These are phyloP conservation scores for Gisinianus flammeolus DNA, from an alignment of 2,888 invertebrate genomes.

Conservation along the genomic window DNA sequence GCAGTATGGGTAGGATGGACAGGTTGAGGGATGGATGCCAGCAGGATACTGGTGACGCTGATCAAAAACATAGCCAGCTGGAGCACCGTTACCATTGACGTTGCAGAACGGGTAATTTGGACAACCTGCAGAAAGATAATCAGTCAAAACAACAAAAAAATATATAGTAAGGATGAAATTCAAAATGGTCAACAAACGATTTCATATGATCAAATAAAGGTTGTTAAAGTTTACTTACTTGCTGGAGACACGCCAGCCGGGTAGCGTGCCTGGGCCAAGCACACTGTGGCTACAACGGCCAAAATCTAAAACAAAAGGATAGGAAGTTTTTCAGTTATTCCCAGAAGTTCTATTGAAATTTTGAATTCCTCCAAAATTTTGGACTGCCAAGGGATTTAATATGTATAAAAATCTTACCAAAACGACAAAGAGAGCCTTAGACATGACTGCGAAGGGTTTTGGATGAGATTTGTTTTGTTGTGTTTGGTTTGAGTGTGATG, in stretches of 20 bases:
- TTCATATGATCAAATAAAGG: no score
- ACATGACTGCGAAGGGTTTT: constrained; percentile 37
- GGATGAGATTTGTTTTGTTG: constrained; percentile 17
- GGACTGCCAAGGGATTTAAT: constrained; percentile 4
- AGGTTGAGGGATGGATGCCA: constrained; percentile 43
- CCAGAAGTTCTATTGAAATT: background rate
- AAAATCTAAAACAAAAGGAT: constrained; percentile 46
- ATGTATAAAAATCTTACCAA: constrained; percentile 39
- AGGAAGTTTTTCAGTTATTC: no score
- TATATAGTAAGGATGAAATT: no score
- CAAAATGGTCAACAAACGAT: no score
- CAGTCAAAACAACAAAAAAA: no score
- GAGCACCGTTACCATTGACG: constrained; percentile 59
- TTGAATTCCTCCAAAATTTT: background rate
- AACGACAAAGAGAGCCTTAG: constrained; percentile 45
- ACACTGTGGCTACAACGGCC: constrained; percentile 48
- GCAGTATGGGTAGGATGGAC: constrained; percentile 45
- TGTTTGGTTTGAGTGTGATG: constrained; percentile 8
- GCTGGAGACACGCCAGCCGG: constrained; percentile 62
- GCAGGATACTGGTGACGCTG: constrained; percentile 53
- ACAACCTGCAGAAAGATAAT: constrained; percentile 66
- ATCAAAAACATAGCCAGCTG: constrained; percentile 55
- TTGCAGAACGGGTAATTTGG: constrained; percentile 70
- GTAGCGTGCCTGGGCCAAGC: constrained; percentile 50
- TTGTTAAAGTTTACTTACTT: constrained; percentile 51